phyloP scores from a whole-genome alignment of 2,888 invertebrate genomes.

The Pandemis cinnamomeana region DNA sequence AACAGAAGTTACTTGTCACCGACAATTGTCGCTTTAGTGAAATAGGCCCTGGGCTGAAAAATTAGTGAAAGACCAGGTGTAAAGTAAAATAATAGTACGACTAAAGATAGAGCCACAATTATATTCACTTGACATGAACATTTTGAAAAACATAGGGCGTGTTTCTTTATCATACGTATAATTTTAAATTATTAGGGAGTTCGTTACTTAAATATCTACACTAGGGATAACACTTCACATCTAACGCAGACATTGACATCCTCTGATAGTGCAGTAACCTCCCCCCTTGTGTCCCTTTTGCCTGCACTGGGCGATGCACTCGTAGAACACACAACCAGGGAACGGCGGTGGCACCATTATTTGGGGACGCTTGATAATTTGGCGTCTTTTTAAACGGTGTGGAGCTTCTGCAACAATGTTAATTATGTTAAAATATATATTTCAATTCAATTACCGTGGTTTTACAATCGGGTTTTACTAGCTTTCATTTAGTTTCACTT shows the following conservation, averaged over 20 bases:
- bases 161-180: too few relatives aligned
- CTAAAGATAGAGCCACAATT: too few relatives aligned
- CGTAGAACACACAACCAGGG: conserved; percentile 63
- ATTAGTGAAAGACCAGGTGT: too few relatives aligned
- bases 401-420: conserved; percentile 16
- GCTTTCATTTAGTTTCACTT: too few relatives aligned
- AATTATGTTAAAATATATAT: background rate
- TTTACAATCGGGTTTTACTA: too few relatives aligned
- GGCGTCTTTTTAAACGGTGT: conserved; percentile 42
- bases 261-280: conserved; percentile 67
- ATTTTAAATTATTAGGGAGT: background rate
- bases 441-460: too few relatives aligned
- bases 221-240: background rate
- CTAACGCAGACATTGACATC: conserved; percentile 64
- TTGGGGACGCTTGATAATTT: conserved; percentile 42
- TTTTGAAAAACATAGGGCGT: too few relatives aligned
- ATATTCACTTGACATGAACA: too few relatives aligned
- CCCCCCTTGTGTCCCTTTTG: conserved; percentile 58
- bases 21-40: too few relatives aligned
- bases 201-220: background rate
- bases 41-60: too few relatives aligned
- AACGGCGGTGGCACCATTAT: conserved; percentile 58
- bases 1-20: too few relatives aligned
- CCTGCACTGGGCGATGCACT: conserved; percentile 65
- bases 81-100: too few relatives aligned